Conservation (phyloP, 1,140 invertebrate genomes). For the Caenorhabditis brenneri region DNA sequence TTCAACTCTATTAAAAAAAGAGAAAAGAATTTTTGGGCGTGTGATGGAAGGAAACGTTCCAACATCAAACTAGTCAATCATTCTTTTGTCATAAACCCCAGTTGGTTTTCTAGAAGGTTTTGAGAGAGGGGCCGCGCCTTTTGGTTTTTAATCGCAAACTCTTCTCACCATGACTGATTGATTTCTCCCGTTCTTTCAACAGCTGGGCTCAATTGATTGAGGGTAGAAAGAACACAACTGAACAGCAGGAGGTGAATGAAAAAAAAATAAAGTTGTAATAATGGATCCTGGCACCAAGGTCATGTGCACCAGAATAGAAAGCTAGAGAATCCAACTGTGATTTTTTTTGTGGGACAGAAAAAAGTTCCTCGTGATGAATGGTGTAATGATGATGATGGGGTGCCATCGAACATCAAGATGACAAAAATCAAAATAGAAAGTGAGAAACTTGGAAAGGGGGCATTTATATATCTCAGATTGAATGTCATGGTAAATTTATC, state of each 20-base stretch:
- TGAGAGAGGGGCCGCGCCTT: background rate
- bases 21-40: background rate
- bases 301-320: slow-evolving; percentile 33
- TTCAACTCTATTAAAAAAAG: background rate
- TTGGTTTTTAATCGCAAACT: slow-evolving; percentile 7
- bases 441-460: background rate
- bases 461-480: too few relatives aligned
- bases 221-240: background rate
- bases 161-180: background rate
- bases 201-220: background rate
- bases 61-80: slow-evolving; percentile 35
- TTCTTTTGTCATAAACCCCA: slow-evolving; percentile 11
- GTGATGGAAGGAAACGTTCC: slow-evolving; percentile 13
- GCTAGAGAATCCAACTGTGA: background rate
- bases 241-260: background rate
- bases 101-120: background rate
- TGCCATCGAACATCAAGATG: slow-evolving; percentile 23
- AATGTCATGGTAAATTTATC: too few relatives aligned
- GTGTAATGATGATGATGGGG: background rate
- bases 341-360: slow-evolving; percentile 21
- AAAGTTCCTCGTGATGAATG: slow-evolving; percentile 30
- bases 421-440: slow-evolving; percentile 8
- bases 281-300: slow-evolving; percentile 29
- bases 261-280: background rate
- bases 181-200: background rate